Evolutionary conservation across 2,888 invertebrate species (phyloP).

Genomic region (Pinctada fucata): DNA sequence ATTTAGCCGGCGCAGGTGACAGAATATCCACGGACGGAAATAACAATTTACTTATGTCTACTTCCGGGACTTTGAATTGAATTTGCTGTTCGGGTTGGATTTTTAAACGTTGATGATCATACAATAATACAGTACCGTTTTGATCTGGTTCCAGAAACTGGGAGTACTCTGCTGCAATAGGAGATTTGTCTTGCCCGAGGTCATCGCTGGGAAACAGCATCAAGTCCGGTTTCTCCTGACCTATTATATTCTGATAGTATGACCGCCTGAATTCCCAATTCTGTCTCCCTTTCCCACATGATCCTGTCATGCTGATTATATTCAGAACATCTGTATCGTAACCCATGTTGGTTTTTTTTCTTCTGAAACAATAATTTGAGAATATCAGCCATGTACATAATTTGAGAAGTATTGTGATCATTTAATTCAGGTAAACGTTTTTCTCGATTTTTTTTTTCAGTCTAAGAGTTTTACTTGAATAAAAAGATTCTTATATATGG

Average conservation of each 20-base stretch:
- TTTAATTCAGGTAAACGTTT: too few relatives aligned
- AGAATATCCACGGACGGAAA: neutral
- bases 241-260: neutral
- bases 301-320: constrained; percentile 24
- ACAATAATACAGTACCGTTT: constrained; percentile 19
- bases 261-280: constrained; percentile 3
- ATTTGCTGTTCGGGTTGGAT: neutral
- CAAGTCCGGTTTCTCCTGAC: constrained; percentile 17
- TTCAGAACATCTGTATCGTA: constrained; percentile 8
- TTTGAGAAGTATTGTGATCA: too few relatives aligned
- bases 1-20: constrained; percentile 16
- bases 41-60: constrained; percentile 5
- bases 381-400: too few relatives aligned
- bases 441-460: too few relatives aligned
- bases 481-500: too few relatives aligned
- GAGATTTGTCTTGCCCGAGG: neutral
- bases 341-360: constrained; percentile 6
- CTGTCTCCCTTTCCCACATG: constrained; percentile 20
- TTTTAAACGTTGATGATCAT: constrained; percentile 14
- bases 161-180: neutral
- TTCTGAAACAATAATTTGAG: neutral
- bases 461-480: too few relatives aligned
- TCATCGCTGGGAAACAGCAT: constrained; percentile 19
- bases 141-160: constrained; percentile 6
- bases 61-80: neutral